Evolutionary conservation across 2,797 vertebrate genomes (phyloP).

Genomic region (Darevskia mixta): DNA sequence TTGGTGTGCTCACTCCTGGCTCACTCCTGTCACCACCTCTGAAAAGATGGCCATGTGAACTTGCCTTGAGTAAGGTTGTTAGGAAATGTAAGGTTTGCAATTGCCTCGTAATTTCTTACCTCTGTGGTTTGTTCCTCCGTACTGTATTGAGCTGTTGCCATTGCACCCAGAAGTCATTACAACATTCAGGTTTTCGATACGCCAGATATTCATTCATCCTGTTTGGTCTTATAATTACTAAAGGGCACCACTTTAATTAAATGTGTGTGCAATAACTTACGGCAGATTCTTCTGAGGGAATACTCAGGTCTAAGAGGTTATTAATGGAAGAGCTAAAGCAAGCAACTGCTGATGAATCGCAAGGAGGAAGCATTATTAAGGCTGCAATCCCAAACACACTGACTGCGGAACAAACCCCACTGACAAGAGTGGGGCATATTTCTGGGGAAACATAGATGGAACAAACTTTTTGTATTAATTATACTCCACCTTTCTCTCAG

Average conservation of each 20-base stretch:
- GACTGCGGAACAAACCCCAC: no score
- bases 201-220: conserved; percentile 10
- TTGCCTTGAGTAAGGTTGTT: neutral
- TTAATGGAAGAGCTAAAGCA: conserved; percentile 39
- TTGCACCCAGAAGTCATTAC: neutral
- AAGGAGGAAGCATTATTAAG: no score
- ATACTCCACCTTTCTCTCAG: no score
- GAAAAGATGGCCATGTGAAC: neutral
- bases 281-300: conserved; percentile 45
- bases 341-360: neutral
- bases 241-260: conserved; percentile 61
- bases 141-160: neutral
- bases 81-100: neutral
- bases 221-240: conserved; percentile 47
- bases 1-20: no score
- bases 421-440: no score
- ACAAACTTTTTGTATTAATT: neutral
- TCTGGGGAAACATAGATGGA: no score
- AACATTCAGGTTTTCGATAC: neutral
- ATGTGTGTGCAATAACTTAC: conserved; percentile 51
- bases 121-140: neutral
- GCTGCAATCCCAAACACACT: no score
- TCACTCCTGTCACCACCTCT: no score
- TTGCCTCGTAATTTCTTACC: neutral
- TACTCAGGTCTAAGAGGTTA: conserved; percentile 19